phyloP scores from a whole-genome alignment of 2,113 vertebrate species.

The Laticauda laticaudata region DNA sequence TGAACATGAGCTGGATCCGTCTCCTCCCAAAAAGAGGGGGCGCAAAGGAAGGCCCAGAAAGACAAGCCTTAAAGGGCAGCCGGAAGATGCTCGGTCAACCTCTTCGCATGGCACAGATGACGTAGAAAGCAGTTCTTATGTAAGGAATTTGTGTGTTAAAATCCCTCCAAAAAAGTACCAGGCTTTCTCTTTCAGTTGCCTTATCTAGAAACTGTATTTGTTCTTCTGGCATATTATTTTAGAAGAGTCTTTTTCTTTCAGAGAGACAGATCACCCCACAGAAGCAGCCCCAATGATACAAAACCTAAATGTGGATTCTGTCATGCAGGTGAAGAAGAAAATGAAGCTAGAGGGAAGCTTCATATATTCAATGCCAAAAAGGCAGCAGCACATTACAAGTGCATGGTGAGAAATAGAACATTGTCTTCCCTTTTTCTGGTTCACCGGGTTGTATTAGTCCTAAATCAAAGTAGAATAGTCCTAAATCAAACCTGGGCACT shows the following conservation, averaged over 20 bases:
- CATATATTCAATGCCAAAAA: constrained; percentile 96
- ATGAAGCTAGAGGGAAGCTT: constrained; percentile 92
- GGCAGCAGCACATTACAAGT: constrained; percentile 98
- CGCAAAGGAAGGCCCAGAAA: constrained; percentile 87
- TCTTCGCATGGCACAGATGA: constrained; percentile 96
- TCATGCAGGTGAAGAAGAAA: constrained; percentile 96
- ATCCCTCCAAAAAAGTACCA: constrained; percentile 44
- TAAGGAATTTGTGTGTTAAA: constrained; percentile 73
- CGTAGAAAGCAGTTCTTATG: constrained; percentile 91
- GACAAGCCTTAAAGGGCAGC: constrained; percentile 82
- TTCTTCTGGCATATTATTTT: constrained; percentile 64
- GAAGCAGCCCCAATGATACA: constrained; percentile 87
- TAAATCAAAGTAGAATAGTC: not conserved
- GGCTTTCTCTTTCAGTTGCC: constrained; percentile 44
- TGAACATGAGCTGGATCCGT: constrained; percentile 87
- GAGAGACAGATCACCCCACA: constrained; percentile 95
- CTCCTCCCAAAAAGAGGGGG: constrained; percentile 87
- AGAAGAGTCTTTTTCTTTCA: constrained; percentile 71
- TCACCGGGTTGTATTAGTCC: too few species aligned
- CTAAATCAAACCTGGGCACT: not conserved
- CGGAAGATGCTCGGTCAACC: constrained; percentile 89
- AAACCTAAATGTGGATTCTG: constrained; percentile 98
- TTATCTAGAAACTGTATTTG: constrained; percentile 56
- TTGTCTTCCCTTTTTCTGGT: constrained; percentile 13
- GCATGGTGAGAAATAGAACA: constrained; percentile 83